Conservation (phyloP, 2,888 invertebrate genomes). For the Panorpa germanica region DNA sequence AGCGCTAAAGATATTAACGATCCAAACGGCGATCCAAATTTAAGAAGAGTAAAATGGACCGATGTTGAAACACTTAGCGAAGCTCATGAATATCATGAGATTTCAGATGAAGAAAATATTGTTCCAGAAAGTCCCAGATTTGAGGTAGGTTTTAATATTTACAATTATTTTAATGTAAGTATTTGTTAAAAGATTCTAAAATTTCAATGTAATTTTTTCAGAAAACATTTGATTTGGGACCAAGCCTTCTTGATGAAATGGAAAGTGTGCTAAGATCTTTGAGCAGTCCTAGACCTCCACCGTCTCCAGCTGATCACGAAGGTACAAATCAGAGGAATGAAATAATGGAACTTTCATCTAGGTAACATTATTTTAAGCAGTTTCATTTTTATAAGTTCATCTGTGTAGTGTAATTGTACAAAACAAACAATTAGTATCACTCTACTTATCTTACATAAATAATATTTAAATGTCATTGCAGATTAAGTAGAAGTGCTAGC, state of each 20-base stretch:
- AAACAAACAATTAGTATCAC: too few relatives aligned
- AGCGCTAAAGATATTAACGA: too few relatives aligned
- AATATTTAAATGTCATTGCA: slow-evolving; percentile 20
- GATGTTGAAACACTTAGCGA: too few relatives aligned
- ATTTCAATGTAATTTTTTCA: slow-evolving; percentile 11
- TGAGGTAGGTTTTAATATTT: slow-evolving; percentile 1
- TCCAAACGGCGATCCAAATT: too few relatives aligned
- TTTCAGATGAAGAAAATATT: slow-evolving; percentile 49
- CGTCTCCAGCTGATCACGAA: slow-evolving; percentile 24
- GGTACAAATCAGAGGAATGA: slow-evolving; percentile 53
- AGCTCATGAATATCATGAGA: slow-evolving; percentile 63
- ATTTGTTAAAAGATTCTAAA: neutral
- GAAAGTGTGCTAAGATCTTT: slow-evolving; percentile 65
- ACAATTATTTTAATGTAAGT: slow-evolving; percentile 2
- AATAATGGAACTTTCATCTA: slow-evolving; percentile 37
- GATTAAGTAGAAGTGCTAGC: slow-evolving; percentile 16
- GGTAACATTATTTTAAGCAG: slow-evolving; percentile 3
- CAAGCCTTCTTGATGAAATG: slow-evolving; percentile 79
- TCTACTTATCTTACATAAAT: too few relatives aligned
- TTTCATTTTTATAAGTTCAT: slow-evolving; percentile 1
- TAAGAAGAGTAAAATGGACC: too few relatives aligned
- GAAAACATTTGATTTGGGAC: slow-evolving; percentile 67
- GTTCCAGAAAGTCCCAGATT: slow-evolving; percentile 23
- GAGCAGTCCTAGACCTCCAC: slow-evolving; percentile 18
- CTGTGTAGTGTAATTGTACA: too few relatives aligned